phyloP scores from a whole-genome alignment of 53 echinoderm and acorn worm genomes.

The Luidia sarsii region DNA sequence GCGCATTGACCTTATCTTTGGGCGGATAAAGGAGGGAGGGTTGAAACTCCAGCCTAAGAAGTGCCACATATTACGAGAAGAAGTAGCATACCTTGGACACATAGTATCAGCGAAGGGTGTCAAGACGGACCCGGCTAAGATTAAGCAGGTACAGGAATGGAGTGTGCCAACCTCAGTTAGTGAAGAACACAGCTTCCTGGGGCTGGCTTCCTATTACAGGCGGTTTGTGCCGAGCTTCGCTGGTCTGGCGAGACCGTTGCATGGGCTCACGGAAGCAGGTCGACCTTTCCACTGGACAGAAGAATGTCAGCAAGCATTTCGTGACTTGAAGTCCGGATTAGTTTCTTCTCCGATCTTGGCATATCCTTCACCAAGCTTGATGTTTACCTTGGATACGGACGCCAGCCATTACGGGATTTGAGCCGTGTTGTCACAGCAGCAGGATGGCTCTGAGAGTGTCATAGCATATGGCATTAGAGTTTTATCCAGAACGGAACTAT shows the following conservation, averaged over 20 bases:
- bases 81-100: conserved; percentile 63
- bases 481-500: conserved; percentile 16
- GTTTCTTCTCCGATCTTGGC: conserved; percentile 10
- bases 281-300: not conserved
- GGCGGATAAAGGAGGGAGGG: conserved; percentile 46
- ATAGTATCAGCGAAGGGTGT: conserved; percentile 63
- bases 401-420: conserved; percentile 24
- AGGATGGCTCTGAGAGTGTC: conserved; percentile 19
- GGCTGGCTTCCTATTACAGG: conserved; percentile 1
- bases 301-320: conserved; percentile 13
- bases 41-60: conserved; percentile 59
- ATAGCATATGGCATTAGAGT: conserved; percentile 6
- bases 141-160: not conserved
- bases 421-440: conserved; percentile 14
- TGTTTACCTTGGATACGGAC: conserved; percentile 17
- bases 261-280: conserved; percentile 5
- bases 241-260: conserved; percentile 10
- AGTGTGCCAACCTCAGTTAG: not conserved
- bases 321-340: conserved; percentile 1
- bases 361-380: not conserved
- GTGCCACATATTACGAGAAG: conserved; percentile 36
- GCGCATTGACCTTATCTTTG: conserved; percentile 34
- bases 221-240: conserved; percentile 10
- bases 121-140: conserved; percentile 31
- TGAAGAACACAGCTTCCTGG: conserved; percentile 1